Evolutionary conservation across 2,797 vertebrate genomes (phyloP), one percentile per base, ranked within the genome.

Genomic region (Danio albolineatus): DNA sequence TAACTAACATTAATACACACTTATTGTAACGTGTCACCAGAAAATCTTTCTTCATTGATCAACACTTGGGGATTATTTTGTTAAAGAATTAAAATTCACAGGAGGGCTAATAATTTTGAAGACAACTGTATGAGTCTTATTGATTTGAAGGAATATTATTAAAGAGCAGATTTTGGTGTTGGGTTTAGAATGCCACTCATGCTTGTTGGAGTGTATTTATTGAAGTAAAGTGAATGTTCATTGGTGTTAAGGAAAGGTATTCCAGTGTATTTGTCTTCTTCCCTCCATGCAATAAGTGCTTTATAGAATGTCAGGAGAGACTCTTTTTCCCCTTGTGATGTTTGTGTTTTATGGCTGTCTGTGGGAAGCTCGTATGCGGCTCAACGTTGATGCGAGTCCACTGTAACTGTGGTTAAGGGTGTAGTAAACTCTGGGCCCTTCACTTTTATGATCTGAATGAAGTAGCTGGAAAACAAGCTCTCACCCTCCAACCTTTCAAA

Each of bases 281-380:
- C 90, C 91, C 89, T 87, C 88, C 87, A 88, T 91, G 91, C 90
- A 90, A 93, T 89, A 92, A 93, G 91, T 84, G 90, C 89, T 94
- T 94, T 93, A 93, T 90, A 87, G 91, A 92, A 91, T 92, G 93
- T 94, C 92, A 92, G 90, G 91, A 91, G 91, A 90, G 91, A 91
- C 89, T 92, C 93, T 94, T 91, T 92, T 87, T 28, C 28, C 90
- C 91, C 10, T 46, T 81, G 67, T 79, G 71, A 86, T 86, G 85
- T 87, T 78, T 10, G 17, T 82, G 83, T 83, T 93, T 91, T 93
- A 90, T 87, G 79, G 90, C 90, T 82, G 82, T 61, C 90, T 80
- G 87, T 87, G 90, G 89, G 90, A 84, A 78, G 73, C 75, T 62
- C 41, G 80, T 89, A 84, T 86, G 84, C 90, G 86, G 79, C 89